Evolutionary conservation across 2,113 vertebrate species (phyloP).

Genomic region (Solea senegalensis): DNA sequence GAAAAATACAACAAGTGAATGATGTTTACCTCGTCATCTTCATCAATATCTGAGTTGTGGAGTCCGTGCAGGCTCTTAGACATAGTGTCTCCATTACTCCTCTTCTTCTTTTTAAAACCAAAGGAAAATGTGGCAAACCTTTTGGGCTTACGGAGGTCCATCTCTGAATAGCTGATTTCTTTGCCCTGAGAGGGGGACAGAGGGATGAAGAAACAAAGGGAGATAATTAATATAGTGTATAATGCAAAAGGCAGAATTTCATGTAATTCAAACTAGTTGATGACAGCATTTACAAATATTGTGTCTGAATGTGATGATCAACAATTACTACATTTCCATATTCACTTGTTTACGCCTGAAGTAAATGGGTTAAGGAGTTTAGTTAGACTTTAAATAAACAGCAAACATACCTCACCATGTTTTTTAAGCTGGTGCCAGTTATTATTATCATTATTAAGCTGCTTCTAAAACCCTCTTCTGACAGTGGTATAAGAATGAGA

Average conservation of each 20-base stretch:
- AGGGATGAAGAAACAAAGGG: neutral
- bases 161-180: constrained; percentile 76
- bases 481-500: constrained; percentile 6
- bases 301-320: no score
- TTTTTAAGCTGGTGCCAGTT: fast-evolving
- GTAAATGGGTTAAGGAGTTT: no score
- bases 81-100: constrained; percentile 47
- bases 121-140: constrained; percentile 71
- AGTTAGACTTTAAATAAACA: neutral
- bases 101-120: constrained; percentile 72
- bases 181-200: constrained; percentile 48
- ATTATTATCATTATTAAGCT: neutral
- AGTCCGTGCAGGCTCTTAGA: constrained; percentile 56
- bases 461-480: neutral
- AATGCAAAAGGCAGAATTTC: neutral
- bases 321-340: no score
- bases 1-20: neutral
- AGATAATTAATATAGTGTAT: no score
- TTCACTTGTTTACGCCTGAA: no score
- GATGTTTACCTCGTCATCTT: constrained; percentile 31
- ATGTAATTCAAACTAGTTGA: neutral
- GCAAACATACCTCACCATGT: neutral
- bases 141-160: constrained; percentile 74
- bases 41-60: neutral
- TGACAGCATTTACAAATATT: neutral